Evolutionary conservation across 2,888 invertebrate genomes (phyloP).

Genomic region (Cyclophora punctaria): DNA sequence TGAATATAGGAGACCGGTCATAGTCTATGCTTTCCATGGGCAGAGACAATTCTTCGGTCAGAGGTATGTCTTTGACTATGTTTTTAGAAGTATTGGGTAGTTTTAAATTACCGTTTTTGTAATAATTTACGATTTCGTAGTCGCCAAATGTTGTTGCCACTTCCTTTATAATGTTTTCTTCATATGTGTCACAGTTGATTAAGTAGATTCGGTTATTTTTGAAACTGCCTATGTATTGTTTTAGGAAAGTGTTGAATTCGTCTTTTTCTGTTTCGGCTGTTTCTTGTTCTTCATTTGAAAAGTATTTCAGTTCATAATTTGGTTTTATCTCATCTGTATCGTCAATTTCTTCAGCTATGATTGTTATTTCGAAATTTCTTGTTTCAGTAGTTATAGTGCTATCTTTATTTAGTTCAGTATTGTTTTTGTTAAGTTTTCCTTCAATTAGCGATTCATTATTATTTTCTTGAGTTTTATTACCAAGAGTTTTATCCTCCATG

Average conservation of each 20-base stretch:
- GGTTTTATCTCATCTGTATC: slow-evolving; percentile 7
- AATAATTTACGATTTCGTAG: slow-evolving; percentile 52
- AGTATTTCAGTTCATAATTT: slow-evolving; percentile 38
- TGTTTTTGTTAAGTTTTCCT: background rate
- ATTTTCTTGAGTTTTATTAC: too few species aligned
- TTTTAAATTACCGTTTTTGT: slow-evolving; percentile 54
- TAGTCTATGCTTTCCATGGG: slow-evolving; percentile 36
- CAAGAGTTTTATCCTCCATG: too few species aligned
- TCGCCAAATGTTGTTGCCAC: slow-evolving; percentile 40
- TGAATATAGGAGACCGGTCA: slow-evolving; percentile 33
- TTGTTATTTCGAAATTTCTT: background rate
- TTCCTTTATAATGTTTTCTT: slow-evolving; percentile 51
- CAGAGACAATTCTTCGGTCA: slow-evolving; percentile 47
- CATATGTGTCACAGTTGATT: slow-evolving; percentile 57
- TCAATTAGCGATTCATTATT: background rate
- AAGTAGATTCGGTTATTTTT: slow-evolving; percentile 44
- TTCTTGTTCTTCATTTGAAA: slow-evolving; percentile 52
- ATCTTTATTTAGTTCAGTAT: background rate
- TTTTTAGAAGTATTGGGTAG: slow-evolving; percentile 36
- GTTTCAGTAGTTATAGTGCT: background rate
- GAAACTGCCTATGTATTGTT: slow-evolving; percentile 28
- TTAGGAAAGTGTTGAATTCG: slow-evolving; percentile 43
- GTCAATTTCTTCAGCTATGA: slow-evolving; percentile 1
- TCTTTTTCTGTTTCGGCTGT: slow-evolving; percentile 49
- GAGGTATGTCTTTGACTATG: slow-evolving; percentile 45